phyloP scores from a whole-genome alignment of 92 coral and sea anemone species.

The Micromussa lordhowensis region DNA sequence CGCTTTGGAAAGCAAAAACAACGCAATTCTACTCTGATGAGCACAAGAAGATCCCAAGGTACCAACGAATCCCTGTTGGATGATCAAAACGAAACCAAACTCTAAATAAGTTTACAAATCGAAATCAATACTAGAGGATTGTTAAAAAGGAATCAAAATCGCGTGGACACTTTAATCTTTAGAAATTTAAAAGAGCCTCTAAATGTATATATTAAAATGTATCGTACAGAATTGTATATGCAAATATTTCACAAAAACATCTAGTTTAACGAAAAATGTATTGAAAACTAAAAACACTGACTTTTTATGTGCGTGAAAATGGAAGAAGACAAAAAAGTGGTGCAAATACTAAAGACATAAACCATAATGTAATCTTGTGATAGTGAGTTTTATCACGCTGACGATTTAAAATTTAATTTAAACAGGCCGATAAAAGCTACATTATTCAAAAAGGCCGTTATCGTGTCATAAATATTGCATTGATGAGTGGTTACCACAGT shows the following conservation, averaged over 20 bases:
- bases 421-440: no score
- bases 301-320: no score
- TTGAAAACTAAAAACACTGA: no score
- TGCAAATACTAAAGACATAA: no score
- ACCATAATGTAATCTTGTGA: no score
- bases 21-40: neutral
- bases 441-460: no score
- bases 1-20: neutral
- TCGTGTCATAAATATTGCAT: no score
- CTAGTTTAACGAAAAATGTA: neutral
- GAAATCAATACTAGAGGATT: neutral
- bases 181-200: neutral
- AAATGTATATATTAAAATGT: no score
- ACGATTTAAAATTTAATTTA: no score
- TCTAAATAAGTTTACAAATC: neutral
- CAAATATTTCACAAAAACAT: neutral
- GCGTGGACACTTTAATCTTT: neutral
- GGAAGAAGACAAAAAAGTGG: no score
- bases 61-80: neutral
- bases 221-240: neutral
- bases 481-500: no score
- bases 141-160: neutral
- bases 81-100: neutral
- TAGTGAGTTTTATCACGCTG: no score
- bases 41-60: neutral